Conservation (phyloP, 2,888 invertebrate species). For the Ophraella communa region DNA sequence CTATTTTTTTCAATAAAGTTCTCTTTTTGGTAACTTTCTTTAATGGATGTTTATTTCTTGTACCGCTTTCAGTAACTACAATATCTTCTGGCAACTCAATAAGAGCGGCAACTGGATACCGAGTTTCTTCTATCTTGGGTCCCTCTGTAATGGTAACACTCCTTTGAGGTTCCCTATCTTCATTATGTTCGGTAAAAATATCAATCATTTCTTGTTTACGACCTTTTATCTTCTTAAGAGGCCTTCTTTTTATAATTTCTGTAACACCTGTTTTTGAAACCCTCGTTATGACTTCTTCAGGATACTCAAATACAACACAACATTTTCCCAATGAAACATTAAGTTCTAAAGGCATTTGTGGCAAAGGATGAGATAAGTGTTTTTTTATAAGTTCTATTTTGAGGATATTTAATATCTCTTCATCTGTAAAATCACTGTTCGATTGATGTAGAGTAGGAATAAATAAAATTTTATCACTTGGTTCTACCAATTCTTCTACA, state of each 20-base stretch:
- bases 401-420: conserved; percentile 50
- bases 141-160: conserved; percentile 37
- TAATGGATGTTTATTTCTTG: conserved; percentile 55
- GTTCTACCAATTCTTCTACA: conserved; percentile 51
- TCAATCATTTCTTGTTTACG: conserved; percentile 59
- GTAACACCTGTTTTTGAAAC: conserved; percentile 49
- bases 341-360: conserved; percentile 46
- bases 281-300: conserved; percentile 52
- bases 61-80: conserved; percentile 57
- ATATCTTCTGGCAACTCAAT: conserved; percentile 56
- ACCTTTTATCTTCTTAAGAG: conserved; percentile 50
- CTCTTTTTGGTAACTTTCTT: conserved; percentile 56
- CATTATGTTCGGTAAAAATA: conserved; percentile 57
- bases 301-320: conserved; percentile 45
- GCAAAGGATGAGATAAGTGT: conserved; percentile 48
- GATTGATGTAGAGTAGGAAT: conserved; percentile 54
- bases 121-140: conserved; percentile 44
- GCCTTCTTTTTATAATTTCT: conserved; percentile 46
- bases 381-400: conserved; percentile 53
- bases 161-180: conserved; percentile 46
- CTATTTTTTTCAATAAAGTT: conserved; percentile 50
- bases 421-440: conserved; percentile 42
- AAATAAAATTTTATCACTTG: conserved; percentile 54
- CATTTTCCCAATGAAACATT: conserved; percentile 43
- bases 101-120: conserved; percentile 43